Percentiles rank a stretch among this genome's conserved stretches.
Conservation (phyloP, 2,888 invertebrate species). For the Nomada hirtipes region DNA sequence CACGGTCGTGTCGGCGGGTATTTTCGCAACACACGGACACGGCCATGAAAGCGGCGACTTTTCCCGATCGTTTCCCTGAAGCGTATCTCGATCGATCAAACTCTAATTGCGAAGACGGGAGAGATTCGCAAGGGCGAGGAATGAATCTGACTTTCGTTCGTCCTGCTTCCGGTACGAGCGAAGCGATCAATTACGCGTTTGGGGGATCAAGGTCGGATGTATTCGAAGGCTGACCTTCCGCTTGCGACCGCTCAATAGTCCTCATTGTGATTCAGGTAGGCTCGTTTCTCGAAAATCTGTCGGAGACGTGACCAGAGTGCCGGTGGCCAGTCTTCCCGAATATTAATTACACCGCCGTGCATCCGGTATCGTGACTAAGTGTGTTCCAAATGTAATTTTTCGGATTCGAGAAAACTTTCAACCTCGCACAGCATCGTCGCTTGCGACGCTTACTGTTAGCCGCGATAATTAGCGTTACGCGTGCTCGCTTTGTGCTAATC, state of each 20-base stretch:
- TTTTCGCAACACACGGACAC: not conserved
- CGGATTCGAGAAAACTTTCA: not conserved
- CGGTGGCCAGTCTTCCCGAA: conserved; percentile 27
- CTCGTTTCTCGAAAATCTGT: conserved; percentile 53
- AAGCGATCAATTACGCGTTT: conserved; percentile 29
- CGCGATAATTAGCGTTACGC: too few relatives aligned
- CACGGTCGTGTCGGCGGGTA: conserved; percentile 29
- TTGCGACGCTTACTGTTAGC: not conserved
- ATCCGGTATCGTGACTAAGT: conserved; percentile 25
- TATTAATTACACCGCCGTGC: conserved; percentile 38
- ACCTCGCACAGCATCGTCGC: not conserved
- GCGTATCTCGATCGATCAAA: not conserved
- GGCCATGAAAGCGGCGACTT: not conserved
- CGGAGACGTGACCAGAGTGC: conserved; percentile 36
- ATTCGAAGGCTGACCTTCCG: conserved; percentile 46
- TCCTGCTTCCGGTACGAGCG: conserved; percentile 3
- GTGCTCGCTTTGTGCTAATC: too few relatives aligned
- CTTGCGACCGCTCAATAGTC: conserved; percentile 6
- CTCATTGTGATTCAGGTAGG: conserved; percentile 53
- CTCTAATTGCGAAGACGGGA: not conserved
- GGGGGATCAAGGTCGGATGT: conserved; percentile 44
- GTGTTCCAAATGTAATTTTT: conserved; percentile 27
- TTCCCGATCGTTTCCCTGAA: not conserved
- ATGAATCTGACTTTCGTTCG: not conserved
- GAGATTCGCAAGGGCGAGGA: not conserved